Evolutionary conservation across 2,888 invertebrate species (phyloP).

Genomic region (Isotomurus palustris): DNA sequence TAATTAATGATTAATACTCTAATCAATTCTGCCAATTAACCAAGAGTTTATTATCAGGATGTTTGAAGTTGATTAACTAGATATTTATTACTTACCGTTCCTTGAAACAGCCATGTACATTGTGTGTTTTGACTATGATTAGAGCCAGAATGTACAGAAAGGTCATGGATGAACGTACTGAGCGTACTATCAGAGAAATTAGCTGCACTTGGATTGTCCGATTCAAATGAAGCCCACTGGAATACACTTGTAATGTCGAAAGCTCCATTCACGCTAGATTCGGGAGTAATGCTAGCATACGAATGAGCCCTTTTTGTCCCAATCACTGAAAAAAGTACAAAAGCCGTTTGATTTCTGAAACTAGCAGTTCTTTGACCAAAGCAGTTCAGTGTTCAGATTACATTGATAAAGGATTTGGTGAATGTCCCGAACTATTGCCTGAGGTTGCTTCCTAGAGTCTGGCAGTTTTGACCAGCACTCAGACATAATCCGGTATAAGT

Average conservation of each 20-base stretch:
- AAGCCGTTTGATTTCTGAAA: neutral
- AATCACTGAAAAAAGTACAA: constrained; percentile 57
- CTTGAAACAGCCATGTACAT: constrained; percentile 42
- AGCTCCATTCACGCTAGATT: constrained; percentile 38
- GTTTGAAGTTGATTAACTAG: neutral
- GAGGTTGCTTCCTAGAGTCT: constrained; percentile 68
- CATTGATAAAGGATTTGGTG: constrained; percentile 72
- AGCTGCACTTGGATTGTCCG: constrained; percentile 21
- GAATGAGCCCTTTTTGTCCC: constrained; percentile 60
- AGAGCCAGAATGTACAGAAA: constrained; percentile 42
- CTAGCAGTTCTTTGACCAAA: neutral
- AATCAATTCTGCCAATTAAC: neutral
- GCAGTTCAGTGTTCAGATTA: constrained; percentile 47
- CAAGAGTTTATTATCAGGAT: neutral
- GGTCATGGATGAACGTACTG: constrained; percentile 44
- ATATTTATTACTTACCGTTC: constrained; percentile 26
- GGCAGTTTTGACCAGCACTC: constrained; percentile 77
- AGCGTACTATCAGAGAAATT: constrained; percentile 42
- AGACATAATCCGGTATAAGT: constrained; percentile 69
- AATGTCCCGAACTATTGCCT: constrained; percentile 78
- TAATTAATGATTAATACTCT: neutral
- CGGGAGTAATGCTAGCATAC: constrained; percentile 57
- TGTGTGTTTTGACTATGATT: constrained; percentile 41
- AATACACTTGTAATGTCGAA: constrained; percentile 41
- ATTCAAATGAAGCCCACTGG: constrained; percentile 45